phyloP scores from a whole-genome alignment of 2,113 vertebrate genomes.

The Brevimyrus niger region DNA sequence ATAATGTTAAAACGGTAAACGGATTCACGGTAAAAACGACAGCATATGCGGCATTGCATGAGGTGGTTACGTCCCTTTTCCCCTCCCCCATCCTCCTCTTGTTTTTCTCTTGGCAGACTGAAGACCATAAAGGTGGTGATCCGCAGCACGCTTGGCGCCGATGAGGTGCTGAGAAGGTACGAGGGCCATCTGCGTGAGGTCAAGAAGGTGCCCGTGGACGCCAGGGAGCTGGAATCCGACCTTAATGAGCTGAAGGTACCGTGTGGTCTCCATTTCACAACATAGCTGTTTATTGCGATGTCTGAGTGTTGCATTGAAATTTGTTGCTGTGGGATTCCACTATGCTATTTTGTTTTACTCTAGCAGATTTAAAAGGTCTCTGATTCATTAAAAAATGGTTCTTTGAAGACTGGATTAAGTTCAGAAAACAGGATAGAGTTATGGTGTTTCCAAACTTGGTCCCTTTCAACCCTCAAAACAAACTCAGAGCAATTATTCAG shows the following conservation, averaged over 20 bases:
- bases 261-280: neutral
- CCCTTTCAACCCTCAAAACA: neutral
- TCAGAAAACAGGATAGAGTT: neutral
- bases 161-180: conserved; percentile 74
- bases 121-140: conserved; percentile 91
- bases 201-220: conserved; percentile 72
- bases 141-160: conserved; percentile 78
- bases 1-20: neutral
- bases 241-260: conserved; percentile 79
- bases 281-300: neutral
- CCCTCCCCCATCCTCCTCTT: neutral
- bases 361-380: neutral
- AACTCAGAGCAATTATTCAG: neutral
- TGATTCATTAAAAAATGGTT: neutral
- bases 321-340: neutral
- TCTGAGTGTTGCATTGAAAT: neutral
- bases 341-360: neutral
- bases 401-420: neutral
- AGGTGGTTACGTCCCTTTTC: neutral
- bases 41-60: neutral
- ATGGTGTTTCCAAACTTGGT: neutral
- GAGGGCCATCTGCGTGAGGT: conserved; percentile 82
- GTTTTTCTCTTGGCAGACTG: conserved; percentile 56
- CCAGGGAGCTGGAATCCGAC: conserved; percentile 73
- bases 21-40: neutral